Conservation (phyloP, 2,797 vertebrate genomes). For the Ctenochaetus hawaiiensis region DNA sequence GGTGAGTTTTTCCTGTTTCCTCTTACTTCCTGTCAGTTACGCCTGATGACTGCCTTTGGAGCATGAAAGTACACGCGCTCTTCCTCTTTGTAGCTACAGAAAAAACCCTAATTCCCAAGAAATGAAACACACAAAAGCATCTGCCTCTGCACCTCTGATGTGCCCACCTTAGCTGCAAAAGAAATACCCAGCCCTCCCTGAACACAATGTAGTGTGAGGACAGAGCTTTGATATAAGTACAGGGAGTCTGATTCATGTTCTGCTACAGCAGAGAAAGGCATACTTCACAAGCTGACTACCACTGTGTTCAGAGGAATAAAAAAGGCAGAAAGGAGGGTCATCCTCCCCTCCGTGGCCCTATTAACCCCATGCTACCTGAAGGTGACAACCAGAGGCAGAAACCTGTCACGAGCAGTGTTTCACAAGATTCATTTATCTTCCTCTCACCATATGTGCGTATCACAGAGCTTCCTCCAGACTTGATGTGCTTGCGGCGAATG, state of each 20-base stretch:
- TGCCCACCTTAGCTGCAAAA: conserved; percentile 61
- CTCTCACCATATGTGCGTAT: conserved; percentile 65
- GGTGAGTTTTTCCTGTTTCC: conserved; percentile 63
- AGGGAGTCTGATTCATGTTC: conserved; percentile 60
- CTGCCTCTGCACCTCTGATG: conserved; percentile 54
- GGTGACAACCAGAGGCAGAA: conserved; percentile 67
- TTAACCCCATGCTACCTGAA: conserved; percentile 71
- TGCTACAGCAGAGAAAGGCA: conserved; percentile 33
- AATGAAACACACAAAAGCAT: conserved; percentile 71
- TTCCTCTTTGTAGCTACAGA: conserved; percentile 47
- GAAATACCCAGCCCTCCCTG: conserved; percentile 60
- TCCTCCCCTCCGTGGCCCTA: conserved; percentile 59
- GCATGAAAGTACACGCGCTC: conserved; percentile 68
- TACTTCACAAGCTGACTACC: conserved; percentile 37
- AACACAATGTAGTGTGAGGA: conserved; percentile 63
- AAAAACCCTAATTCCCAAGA: conserved; percentile 65
- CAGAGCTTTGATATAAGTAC: conserved; percentile 62
- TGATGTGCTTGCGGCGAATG: conserved; percentile 35
- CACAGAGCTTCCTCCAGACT: conserved; percentile 50
- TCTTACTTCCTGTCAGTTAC: conserved; percentile 77
- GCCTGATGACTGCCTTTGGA: conserved; percentile 67
- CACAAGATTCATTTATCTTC: conserved; percentile 69
- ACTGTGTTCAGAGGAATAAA: conserved; percentile 38
- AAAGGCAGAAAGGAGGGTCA: conserved; percentile 45
- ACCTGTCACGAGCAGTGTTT: conserved; percentile 62